Evolutionary conservation across 1,140 invertebrate species (phyloP).

Genomic region (Mercenaria mercenaria): DNA sequence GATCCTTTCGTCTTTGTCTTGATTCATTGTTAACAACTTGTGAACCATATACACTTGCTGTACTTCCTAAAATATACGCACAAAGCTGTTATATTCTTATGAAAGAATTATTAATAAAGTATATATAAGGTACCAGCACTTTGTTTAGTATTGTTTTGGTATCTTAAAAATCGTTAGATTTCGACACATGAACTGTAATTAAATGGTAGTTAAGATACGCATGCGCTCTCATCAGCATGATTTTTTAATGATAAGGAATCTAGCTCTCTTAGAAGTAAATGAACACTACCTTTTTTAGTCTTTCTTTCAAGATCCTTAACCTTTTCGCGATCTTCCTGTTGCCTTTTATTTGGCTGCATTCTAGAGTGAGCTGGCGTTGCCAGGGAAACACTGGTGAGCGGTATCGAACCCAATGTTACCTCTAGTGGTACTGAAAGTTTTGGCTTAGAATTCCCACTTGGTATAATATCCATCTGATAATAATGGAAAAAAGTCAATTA

Average conservation of each 20-base stretch:
- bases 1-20: slow-evolving; percentile 35
- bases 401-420: slow-evolving; percentile 24
- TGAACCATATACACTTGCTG: neutral
- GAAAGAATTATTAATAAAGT: too few species aligned
- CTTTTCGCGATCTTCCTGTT: neutral
- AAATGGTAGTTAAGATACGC: too few species aligned
- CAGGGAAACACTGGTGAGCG: neutral
- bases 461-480: slow-evolving; percentile 21
- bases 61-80: neutral
- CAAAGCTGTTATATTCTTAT: too few species aligned
- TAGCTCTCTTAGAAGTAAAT: too few species aligned
- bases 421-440: neutral
- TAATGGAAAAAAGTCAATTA: too few species aligned
- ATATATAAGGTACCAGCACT: too few species aligned
- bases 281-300: slow-evolving; percentile 16
- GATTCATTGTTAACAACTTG: neutral
- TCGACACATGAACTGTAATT: too few species aligned
- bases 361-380: neutral
- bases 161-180: too few species aligned
- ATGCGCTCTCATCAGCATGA: too few species aligned
- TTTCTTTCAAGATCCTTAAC: neutral
- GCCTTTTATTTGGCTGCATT: neutral
- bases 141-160: too few species aligned
- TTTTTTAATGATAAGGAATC: too few species aligned
- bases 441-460: neutral